Evolutionary conservation across 2,797 vertebrate genomes (phyloP), one percentile per base, ranked within the genome.

Genomic region (Rhabdophis nuchalis): DNA sequence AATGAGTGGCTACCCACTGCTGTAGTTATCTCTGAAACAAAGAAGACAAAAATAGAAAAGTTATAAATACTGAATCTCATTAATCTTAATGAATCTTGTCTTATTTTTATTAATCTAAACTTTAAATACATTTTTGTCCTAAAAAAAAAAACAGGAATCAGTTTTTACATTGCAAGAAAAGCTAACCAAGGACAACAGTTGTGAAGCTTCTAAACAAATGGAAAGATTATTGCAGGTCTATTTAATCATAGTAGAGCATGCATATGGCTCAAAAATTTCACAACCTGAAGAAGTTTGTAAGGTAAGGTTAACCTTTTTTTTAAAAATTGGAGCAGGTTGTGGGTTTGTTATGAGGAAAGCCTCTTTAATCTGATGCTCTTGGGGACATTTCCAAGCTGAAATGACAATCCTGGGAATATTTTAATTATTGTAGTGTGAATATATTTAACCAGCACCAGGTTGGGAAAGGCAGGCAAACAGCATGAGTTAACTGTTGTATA

Each of bases 181-280:
- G 90, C 86, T 98, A 90, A 97, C 97, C 46, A 88, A 96, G 86
- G 50, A 87, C 5, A 96, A 97, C 18, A 93, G 93, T 5, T 91
- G 14, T 1, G 90, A 95, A 88, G 97, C 95, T 68, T 97, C 97
- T 13, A 98, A 99, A 90, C 99, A 99, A 95, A 97, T 99, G 64
- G 98, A 98, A 97, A 98, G 98, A 93, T 94, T 99, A 94, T 96
- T 99, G 94, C 98, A 98, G 85, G 96, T 98, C 27, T 98, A 98
- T 87, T 97, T 98, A 92, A 98, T 98, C 10, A 95, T 99, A 87
- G 97, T 97, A 91, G 97, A 98, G 85, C 96, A 99, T 95, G 97
- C 95, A 90, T 97, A 97, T 14, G 99, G 99, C 86, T 98, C 97
- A 9, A 99, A 99, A 96, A 94, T 99, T 94, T 97, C 98, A n/a